Conservation (phyloP, 2,113 vertebrate genomes). For the Merops nubicus region DNA sequence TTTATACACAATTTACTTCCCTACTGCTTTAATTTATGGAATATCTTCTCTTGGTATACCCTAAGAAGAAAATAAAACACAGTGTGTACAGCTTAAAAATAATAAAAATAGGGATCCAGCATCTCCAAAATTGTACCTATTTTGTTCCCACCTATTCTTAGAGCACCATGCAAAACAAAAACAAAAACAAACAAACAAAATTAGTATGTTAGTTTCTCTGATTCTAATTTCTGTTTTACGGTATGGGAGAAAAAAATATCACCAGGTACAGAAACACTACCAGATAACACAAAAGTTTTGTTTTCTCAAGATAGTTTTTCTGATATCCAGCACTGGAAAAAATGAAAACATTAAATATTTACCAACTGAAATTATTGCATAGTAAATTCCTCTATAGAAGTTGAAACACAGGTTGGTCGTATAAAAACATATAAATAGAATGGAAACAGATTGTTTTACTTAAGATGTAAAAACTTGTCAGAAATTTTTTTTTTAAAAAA, state of each 20-base stretch:
- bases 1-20: background rate
- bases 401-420: rapidly evolving
- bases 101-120: background rate
- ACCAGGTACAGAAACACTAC: background rate
- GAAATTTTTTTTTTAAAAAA: no score
- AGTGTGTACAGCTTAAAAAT: background rate
- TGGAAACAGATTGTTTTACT: background rate
- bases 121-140: background rate
- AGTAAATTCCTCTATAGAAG: background rate
- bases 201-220: background rate
- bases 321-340: background rate
- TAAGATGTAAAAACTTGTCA: background rate
- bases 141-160: background rate
- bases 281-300: background rate
- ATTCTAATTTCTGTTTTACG: background rate
- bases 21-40: background rate
- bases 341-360: background rate
- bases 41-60: background rate
- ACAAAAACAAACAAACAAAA: background rate
- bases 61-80: background rate
- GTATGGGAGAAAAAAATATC: background rate
- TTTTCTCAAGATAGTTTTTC: background rate
- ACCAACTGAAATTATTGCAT: background rate
- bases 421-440: background rate
- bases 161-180: rapidly evolving